Evolutionary conservation across 2,888 invertebrate genomes (phyloP).

Genomic region (Globia sparganii): DNA sequence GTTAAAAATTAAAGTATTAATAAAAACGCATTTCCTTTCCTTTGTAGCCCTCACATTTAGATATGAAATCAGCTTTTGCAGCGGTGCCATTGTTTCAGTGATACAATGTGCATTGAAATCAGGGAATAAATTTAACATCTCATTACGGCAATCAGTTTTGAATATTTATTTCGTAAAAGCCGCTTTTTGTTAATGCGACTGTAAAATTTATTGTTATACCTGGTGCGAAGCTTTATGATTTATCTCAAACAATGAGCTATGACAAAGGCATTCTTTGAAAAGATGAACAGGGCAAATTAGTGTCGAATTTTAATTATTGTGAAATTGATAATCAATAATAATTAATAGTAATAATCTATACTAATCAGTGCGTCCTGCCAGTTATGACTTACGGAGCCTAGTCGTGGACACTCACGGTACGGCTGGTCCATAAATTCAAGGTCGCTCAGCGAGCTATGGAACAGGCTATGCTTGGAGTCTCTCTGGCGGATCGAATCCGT

Average conservation of each 20-base stretch:
- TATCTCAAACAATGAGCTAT: neutral
- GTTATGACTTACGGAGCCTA: no score
- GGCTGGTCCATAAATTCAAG: no score
- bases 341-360: no score
- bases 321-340: no score
- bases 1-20: conserved; percentile 13
- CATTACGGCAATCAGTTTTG: conserved; percentile 38
- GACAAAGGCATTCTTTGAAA: neutral
- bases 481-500: no score
- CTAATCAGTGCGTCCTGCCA: no score
- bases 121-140: conserved; percentile 57
- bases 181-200: conserved; percentile 11
- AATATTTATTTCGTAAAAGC: conserved; percentile 36
- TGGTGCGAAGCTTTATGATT: neutral
- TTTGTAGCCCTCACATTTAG: conserved; percentile 11
- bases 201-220: neutral
- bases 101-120: conserved; percentile 48
- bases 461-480: no score
- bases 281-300: neutral
- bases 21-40: conserved; percentile 18
- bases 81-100: conserved; percentile 48
- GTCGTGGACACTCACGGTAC: no score
- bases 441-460: no score
- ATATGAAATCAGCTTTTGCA: conserved; percentile 46
- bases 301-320: neutral